Evolutionary conservation across 2,797 vertebrate genomes (phyloP), one percentile per base, ranked within the genome.

Genomic region (Neosilurus mollespiculum): DNA sequence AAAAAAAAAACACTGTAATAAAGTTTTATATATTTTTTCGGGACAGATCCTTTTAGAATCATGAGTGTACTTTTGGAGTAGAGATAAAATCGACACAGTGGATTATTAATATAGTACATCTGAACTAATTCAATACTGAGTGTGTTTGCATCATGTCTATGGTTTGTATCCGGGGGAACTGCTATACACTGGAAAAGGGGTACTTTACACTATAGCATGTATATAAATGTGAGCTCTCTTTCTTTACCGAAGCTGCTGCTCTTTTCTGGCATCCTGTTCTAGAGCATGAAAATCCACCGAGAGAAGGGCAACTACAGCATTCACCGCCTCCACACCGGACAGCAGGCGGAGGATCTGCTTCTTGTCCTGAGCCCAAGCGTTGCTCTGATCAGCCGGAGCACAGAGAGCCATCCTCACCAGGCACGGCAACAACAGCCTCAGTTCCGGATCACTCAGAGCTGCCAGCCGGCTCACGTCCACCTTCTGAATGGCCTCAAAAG

Each of bases 401-500:
- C 98, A 99, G 1, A 99, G 90, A 5, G 98, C 98, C 98, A 99
- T 99, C 80, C 98, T 95, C 78, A 99, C 98, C 86, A 99, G 91
- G 90, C 98, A 99, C 67, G 98, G 98, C 73, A 99, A 90, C 89
- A 99, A 92, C 71, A 99, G 93, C 85, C 98, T 94, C 81, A 99
- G 92, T 91, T 99, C 97, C 0, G 96, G 96, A 89, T 98, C 97
- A 86, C 97, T 98, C 2, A 99, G 92, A 0, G 97, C 97, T 0
- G 97, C 96, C 89, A 99, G 90, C 0, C 95, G 94, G 66, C 94
- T 94, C 71, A 99, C 97, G 72, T 98, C 97, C 90, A 99, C 98
- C 89, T 99, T 98, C 92, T 99, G 98, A 98, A 99, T 99, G 9
- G 98, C 98, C 91, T 98, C 97, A 82, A 99, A 99, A 15, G 98